A percentile compares a stretch with the other conserved stretches of the same genome.
phyloP scores from a whole-genome alignment of 2,113 vertebrate species.

The Alces alces region DNA sequence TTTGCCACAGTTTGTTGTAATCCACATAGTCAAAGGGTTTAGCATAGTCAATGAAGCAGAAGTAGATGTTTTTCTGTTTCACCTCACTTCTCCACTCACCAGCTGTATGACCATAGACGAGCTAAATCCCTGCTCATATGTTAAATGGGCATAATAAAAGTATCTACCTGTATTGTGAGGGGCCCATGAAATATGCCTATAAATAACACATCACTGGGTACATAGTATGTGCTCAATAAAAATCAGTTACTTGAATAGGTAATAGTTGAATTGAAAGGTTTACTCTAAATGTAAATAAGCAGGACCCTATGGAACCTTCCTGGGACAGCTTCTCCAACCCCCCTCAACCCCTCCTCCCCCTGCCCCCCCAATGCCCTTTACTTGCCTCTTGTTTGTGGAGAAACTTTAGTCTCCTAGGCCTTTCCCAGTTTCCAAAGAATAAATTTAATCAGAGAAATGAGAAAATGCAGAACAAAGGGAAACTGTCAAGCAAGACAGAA shows the following conservation, averaged over 20 bases:
- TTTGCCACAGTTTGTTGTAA: not conserved
- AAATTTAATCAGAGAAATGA: not conserved
- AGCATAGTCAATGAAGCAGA: not conserved
- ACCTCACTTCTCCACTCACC: not conserved
- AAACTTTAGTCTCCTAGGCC: not conserved
- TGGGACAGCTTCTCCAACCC: not conserved
- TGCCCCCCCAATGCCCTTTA: fast-evolving
- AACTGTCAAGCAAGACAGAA: not conserved
- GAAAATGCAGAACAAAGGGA: not conserved
- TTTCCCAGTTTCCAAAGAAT: not conserved
- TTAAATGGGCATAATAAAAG: not conserved
- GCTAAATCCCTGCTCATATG: not conserved
- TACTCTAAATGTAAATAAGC: not conserved
- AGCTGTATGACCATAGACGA: too few species aligned
- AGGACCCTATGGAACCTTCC: not conserved
- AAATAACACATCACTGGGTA: not conserved
- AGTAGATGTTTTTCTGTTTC: not conserved
- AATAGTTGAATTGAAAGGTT: not conserved
- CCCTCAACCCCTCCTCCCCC: fast-evolving
- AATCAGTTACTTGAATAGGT: not conserved
- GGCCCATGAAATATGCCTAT: not conserved
- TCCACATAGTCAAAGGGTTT: not conserved
- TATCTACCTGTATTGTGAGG: not conserved
- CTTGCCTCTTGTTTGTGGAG: not conserved
- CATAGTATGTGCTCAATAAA: not conserved